These are phyloP conservation scores for Leptobrachium ailaonicum DNA, from an alignment of 2,113 vertebrate species.

Conservation along the genomic window DNA sequence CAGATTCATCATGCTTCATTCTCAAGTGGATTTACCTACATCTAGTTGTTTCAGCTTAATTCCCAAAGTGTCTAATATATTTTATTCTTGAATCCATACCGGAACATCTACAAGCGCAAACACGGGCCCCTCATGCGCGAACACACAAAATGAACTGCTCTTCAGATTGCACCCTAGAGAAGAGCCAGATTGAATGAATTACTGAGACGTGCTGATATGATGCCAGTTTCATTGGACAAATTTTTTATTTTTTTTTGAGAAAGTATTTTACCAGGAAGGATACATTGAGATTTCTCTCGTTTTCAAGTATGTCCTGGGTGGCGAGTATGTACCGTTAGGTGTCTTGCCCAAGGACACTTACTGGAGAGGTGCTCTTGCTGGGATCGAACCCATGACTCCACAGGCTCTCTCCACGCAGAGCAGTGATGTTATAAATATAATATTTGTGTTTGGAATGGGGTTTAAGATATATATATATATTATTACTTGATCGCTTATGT, in stretches of 20 bases:
- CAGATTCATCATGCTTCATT: not conserved
- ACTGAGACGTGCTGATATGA: not conserved
- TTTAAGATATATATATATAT: not conserved
- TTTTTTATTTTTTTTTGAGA: not conserved
- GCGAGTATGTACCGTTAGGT: too few relatives aligned
- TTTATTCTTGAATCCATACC: not conserved
- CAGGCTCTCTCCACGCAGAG: too few relatives aligned
- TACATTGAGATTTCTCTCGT: too few relatives aligned
- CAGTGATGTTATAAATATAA: not conserved
- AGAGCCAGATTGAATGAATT: not conserved
- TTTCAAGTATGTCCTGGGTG: too few relatives aligned
- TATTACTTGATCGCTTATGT: constrained; percentile 2
- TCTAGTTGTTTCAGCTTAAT: constrained; percentile 9
- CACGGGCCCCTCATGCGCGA: not conserved
- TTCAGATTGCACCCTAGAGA: constrained; percentile 7
- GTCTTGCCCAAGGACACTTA: too few relatives aligned
- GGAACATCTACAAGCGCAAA: not conserved
- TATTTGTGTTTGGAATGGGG: not conserved
- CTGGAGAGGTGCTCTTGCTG: too few relatives aligned
- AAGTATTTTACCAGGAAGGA: too few relatives aligned
- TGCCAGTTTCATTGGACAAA: not conserved
- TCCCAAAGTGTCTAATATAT: not conserved
- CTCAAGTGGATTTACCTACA: not conserved
- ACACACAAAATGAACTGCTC: constrained; percentile 9
- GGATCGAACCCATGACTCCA: too few relatives aligned